Base-by-base conservation (phyloP, 2,888 invertebrate species). In the Dascillus cervinus region DNA sequence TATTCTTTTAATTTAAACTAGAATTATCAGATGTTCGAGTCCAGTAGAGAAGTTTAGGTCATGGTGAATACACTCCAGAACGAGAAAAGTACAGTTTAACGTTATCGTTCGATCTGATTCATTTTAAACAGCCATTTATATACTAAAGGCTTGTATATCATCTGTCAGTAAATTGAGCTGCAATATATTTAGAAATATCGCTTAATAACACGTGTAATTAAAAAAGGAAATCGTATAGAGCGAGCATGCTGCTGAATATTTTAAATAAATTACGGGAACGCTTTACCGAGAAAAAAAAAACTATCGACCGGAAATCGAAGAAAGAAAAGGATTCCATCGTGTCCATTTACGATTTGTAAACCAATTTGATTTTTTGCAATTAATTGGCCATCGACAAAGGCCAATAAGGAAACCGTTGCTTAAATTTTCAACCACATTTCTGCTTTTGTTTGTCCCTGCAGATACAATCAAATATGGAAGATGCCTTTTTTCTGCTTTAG, bases 381-480 rank as follows among this genome's bases (percentile, higher is more conserved):
- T 50, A 50, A 49, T 50, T 49, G 50, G 46, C 37, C 39, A 44
- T 45, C 41, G 44, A 43, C 32, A 29, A n/a, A 41, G 43, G 43
- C 50, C 50, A 50, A 50, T 50, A 47, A 50, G 50, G 50, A 50
- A 46, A 46, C 45, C 40, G 38, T 37, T 32, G 30, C 25, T 26
- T 26, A 29, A 37, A 39, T 38, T 36, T 41, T 33, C 30, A 33
- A 31, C 29, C 25, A 26, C 36, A 33, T 46, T 44, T 39, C 34
- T 32, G 33, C 39, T 33, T 42, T 42, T 39, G n/a, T n/a, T n/a
- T n/a, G 42, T 39, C 39, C 34, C 32, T n/a, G n/a, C n/a, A n/a
- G n/a, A n/a, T n/a, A n/a, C 33, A 34, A 39, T 49, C 48, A 45
- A 50, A 52, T 47, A 54, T 54, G 55, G 53, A 32, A 43, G 47